Evolutionary conservation across 2,797 vertebrate genomes (phyloP).

Genomic region (Danio aesculapii): DNA sequence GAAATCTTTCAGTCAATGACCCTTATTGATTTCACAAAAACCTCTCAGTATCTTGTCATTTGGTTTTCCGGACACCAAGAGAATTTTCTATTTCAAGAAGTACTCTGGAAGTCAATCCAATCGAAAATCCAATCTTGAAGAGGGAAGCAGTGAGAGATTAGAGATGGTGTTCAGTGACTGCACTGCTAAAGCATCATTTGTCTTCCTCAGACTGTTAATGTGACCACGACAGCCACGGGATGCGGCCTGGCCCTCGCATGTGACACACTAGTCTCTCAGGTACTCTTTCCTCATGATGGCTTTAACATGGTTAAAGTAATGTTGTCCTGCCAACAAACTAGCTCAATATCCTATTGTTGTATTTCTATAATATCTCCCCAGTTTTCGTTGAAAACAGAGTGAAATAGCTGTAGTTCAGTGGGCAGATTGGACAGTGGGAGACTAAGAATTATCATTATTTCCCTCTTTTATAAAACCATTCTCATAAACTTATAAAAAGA

Average conservation of each 20-base stretch:
- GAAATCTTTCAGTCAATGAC: neutral
- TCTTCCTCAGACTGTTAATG: slow-evolving; percentile 80
- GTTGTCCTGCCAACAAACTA: neutral
- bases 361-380: neutral
- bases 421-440: too few relatives aligned
- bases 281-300: slow-evolving; percentile 50
- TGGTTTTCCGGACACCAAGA: neutral
- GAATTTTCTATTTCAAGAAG: neutral
- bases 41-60: neutral
- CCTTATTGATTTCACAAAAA: neutral
- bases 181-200: slow-evolving; percentile 2
- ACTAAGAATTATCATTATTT: too few relatives aligned
- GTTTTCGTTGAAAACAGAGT: neutral
- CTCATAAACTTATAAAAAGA: neutral
- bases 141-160: slow-evolving; percentile 23
- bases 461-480: neutral
- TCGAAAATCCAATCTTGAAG: slow-evolving; percentile 30
- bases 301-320: neutral
- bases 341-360: neutral
- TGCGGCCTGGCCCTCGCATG: slow-evolving; percentile 84
- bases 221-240: slow-evolving; percentile 82
- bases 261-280: slow-evolving; percentile 93
- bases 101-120: neutral
- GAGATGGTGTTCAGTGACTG: slow-evolving; percentile 1
- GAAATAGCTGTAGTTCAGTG: too few relatives aligned